A percentile compares a stretch with the other conserved stretches of the same genome.
phyloP scores from a whole-genome alignment of 2,888 invertebrate genomes.

The Microctonus hyperodae region DNA sequence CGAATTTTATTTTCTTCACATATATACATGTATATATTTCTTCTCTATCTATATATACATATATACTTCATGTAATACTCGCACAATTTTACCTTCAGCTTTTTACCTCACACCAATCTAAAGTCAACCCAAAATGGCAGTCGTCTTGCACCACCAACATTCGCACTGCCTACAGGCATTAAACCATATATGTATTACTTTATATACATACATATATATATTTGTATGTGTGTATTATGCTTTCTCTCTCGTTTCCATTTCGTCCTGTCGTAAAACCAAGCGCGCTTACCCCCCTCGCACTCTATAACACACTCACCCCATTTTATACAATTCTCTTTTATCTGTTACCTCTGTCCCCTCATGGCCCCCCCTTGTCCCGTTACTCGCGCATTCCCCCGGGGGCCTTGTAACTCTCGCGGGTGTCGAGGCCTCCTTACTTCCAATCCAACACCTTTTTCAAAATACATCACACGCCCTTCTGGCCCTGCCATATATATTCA shows the following conservation, averaged over 20 bases:
- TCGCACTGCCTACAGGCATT: slow-evolving; percentile 40
- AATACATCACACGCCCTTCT: slow-evolving; percentile 62
- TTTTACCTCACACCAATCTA: neutral
- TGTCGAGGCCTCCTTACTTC: slow-evolving; percentile 54
- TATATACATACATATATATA: slow-evolving; percentile 52
- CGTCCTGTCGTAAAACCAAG: slow-evolving; percentile 13
- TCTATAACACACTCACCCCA: slow-evolving; percentile 50
- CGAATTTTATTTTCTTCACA: neutral
- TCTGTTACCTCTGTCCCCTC: slow-evolving; percentile 52
- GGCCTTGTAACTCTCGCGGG: slow-evolving; percentile 51
- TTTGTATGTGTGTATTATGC: slow-evolving; percentile 3
- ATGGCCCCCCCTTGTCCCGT: slow-evolving; percentile 39
- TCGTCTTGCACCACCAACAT: slow-evolving; percentile 38
- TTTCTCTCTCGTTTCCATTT: slow-evolving; percentile 17
- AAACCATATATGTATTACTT: slow-evolving; percentile 37
- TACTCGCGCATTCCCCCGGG: slow-evolving; percentile 57
- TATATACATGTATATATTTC: slow-evolving; percentile 17
- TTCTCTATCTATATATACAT: neutral
- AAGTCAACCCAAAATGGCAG: slow-evolving; percentile 49
- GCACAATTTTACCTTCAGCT: slow-evolving; percentile 24
- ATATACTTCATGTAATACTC: slow-evolving; percentile 22
- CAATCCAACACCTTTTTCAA: slow-evolving; percentile 63
- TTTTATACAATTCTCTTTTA: slow-evolving; percentile 64
- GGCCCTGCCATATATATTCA: slow-evolving; percentile 36
- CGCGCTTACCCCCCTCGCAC: slow-evolving; percentile 36